phyloP scores from a whole-genome alignment of 92 coral and sea anemone genomes.

The Pocillopora grandis region DNA sequence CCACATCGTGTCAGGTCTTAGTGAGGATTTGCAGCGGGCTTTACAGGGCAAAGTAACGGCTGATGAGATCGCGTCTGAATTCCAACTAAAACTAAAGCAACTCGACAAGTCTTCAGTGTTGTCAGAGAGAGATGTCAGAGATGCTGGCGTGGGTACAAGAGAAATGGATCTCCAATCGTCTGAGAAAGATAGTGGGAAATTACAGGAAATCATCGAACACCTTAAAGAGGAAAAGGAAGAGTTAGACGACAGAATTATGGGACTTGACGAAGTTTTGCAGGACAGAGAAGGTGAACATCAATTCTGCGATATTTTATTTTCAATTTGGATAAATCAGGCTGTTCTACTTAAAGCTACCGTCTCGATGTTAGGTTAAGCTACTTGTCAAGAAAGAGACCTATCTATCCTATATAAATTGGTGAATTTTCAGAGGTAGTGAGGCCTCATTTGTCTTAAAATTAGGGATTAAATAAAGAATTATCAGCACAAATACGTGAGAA shows the following conservation, averaged over 20 bases:
- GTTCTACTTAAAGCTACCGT: too few relatives aligned
- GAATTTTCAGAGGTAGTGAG: too few relatives aligned
- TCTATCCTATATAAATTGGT: too few relatives aligned
- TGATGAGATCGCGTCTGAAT: constrained; percentile 77
- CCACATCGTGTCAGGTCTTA: constrained; percentile 90
- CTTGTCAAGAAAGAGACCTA: too few relatives aligned
- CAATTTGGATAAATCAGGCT: neutral
- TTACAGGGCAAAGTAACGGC: constrained; percentile 73
- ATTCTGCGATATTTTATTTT: neutral
- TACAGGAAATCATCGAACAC: constrained; percentile 9
- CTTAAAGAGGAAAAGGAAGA: constrained; percentile 75
- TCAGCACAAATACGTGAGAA: too few relatives aligned
- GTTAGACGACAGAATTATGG: constrained; percentile 40
- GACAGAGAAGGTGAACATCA: constrained; percentile 32
- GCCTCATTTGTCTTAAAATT: too few relatives aligned
- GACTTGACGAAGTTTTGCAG: constrained; percentile 30
- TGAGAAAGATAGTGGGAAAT: constrained; percentile 16
- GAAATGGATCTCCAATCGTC: neutral
- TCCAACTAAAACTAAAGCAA: constrained; percentile 54
- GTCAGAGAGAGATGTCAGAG: constrained; percentile 20
- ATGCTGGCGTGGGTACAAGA: constrained; percentile 38
- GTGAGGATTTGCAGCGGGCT: constrained; percentile 83
- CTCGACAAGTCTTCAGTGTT: constrained; percentile 33
- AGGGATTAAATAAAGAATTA: too few relatives aligned
- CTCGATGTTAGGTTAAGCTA: too few relatives aligned